Evolutionary conservation across 2,113 vertebrate genomes (phyloP).

Genomic region (Acrocephalus kingi): DNA sequence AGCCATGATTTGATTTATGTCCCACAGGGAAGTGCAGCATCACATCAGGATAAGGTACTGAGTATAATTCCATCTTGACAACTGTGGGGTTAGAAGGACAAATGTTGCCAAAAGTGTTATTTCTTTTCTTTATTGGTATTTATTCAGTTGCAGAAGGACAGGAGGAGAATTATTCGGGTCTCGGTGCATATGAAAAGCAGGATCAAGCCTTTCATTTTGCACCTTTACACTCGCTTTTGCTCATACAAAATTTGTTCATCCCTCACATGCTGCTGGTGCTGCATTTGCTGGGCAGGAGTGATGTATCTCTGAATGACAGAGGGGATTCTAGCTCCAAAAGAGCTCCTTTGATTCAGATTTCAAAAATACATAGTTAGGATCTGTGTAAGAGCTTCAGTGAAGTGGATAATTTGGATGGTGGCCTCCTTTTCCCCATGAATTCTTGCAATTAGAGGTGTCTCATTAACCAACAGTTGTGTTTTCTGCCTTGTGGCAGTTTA

Average conservation of each 20-base stretch:
- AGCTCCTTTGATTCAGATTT: background rate
- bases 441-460: background rate
- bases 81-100: background rate
- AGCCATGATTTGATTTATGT: background rate
- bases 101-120: background rate
- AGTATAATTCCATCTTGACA: accelerated
- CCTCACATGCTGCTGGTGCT: background rate
- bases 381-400: background rate
- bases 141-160: background rate
- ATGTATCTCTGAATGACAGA: too few species aligned
- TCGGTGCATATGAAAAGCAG: background rate
- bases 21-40: background rate
- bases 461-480: background rate
- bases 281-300: background rate
- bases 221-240: background rate
- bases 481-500: background rate
- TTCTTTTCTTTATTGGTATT: background rate
- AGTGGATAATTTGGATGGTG: background rate
- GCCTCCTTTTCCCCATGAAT: background rate
- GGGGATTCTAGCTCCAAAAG: background rate
- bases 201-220: background rate
- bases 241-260: background rate
- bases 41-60: background rate
- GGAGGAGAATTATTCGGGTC: background rate
- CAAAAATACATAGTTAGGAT: background rate